Percentiles rank a stretch among this genome's conserved stretches.
phyloP scores from a whole-genome alignment of 2,797 vertebrate species.

The Coregonus ussuriensis region DNA sequence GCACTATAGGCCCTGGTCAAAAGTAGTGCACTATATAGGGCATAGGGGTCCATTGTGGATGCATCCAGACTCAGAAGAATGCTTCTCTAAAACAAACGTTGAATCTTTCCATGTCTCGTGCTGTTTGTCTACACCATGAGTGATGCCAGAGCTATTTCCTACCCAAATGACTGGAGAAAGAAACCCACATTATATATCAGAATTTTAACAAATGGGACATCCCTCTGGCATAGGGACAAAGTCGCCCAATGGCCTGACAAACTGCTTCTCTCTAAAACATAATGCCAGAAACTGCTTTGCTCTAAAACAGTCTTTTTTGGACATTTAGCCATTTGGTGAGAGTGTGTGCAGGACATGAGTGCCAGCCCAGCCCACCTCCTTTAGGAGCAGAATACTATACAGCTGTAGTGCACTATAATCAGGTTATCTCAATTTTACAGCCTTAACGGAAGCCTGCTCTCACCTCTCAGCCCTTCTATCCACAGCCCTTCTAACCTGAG shows the following conservation, averaged over 20 bases:
- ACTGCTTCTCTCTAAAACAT: background rate
- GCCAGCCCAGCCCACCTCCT: background rate
- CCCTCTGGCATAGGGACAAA: background rate
- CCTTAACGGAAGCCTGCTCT: background rate
- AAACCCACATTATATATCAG: background rate
- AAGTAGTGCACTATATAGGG: no score
- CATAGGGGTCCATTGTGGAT: no score
- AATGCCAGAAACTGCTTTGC: background rate
- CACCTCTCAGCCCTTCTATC: conserved; percentile 6
- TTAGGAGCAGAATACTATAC: background rate
- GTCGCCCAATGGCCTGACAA: background rate
- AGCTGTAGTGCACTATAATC: conserved; percentile 24
- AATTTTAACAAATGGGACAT: background rate
- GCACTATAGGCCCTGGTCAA: no score
- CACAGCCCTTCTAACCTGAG: background rate
- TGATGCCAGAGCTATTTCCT: background rate
- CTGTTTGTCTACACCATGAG: background rate
- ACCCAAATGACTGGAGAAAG: background rate
- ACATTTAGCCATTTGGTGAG: background rate
- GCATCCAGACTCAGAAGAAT: background rate
- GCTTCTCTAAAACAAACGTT: background rate
- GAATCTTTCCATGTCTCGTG: background rate
- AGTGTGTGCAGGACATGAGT: background rate
- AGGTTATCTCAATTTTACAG: conserved; percentile 11
- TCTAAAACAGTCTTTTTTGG: background rate